Conservation (phyloP, 2,888 invertebrate species). For the Platycnemis pennipes region DNA sequence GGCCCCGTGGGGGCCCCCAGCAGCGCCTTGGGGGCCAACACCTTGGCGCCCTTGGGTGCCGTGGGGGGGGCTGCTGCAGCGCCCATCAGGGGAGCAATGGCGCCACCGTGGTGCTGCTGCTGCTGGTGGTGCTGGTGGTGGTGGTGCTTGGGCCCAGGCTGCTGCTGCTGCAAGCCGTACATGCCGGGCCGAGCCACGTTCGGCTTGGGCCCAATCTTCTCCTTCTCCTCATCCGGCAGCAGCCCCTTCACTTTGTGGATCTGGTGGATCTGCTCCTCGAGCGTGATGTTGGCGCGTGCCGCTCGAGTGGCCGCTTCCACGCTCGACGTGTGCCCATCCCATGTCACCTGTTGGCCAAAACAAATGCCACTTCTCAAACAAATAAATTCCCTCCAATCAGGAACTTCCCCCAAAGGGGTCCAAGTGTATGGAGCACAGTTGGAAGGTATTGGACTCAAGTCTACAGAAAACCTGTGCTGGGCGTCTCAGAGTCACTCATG, state of each 20-base stretch:
- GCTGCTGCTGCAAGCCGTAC: constrained; percentile 77
- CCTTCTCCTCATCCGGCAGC: constrained; percentile 96
- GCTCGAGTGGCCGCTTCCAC: constrained; percentile 97
- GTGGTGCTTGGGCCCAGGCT: constrained; percentile 77
- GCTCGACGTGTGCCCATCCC: constrained; percentile 99
- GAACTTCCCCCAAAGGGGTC: too few species aligned
- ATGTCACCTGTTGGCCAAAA: constrained; percentile 95
- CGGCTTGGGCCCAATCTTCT: constrained; percentile 96
- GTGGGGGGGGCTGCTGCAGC: constrained; percentile 75
- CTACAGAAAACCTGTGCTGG: too few species aligned
- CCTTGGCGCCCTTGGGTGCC: constrained; percentile 77
- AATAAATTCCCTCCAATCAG: too few species aligned
- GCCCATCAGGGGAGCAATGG: constrained; percentile 71
- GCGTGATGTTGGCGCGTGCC: constrained; percentile 95
- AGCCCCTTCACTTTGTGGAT: constrained; percentile 98
- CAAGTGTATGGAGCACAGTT: too few species aligned
- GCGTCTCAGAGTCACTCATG: too few species aligned
- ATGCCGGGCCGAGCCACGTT: constrained; percentile 76
- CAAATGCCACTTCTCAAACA: too few species aligned
- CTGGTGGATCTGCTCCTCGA: constrained; percentile 98
- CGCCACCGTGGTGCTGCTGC: constrained; percentile 73
- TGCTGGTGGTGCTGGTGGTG: constrained; percentile 77
- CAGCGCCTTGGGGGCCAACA: constrained; percentile 77
- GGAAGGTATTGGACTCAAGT: too few species aligned
- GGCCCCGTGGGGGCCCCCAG: constrained; percentile 76